These are phyloP conservation scores for Emys orbicularis DNA, from an alignment of 2,797 vertebrate genomes.

Conservation along the genomic window DNA sequence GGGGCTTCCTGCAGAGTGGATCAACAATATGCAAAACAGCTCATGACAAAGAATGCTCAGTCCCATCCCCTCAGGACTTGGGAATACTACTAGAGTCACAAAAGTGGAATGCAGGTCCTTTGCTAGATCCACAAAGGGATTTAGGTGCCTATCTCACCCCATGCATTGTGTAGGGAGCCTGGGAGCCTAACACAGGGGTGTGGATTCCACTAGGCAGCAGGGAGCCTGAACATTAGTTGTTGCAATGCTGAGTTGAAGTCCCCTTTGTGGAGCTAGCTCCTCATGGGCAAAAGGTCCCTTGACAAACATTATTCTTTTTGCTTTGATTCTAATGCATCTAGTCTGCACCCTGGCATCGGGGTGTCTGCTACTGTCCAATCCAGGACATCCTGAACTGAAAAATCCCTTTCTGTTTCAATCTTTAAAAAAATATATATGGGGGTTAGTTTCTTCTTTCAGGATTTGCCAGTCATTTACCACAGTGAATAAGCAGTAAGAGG, in stretches of 20 bases:
- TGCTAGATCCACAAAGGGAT: neutral
- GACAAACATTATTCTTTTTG: neutral
- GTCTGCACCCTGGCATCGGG: neutral
- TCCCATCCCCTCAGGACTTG: neutral
- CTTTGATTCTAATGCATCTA: neutral
- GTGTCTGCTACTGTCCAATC: neutral
- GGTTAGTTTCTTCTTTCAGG: neutral
- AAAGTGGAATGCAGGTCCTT: neutral
- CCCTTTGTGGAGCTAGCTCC: neutral
- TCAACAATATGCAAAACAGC: accelerated
- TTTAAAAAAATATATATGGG: neutral
- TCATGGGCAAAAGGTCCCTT: neutral
- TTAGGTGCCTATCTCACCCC: neutral
- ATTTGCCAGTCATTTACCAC: neutral
- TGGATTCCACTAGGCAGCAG: neutral
- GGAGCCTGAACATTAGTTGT: neutral
- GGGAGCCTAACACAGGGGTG: neutral
- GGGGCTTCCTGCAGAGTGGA: neutral
- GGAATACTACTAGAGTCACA: neutral
- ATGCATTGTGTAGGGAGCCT: neutral
- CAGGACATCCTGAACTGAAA: neutral
- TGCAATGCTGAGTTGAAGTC: neutral
- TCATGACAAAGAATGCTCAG: neutral
- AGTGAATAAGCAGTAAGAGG: neutral
- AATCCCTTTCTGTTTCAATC: neutral